A percentile compares a stretch with the other conserved stretches of the same genome.
Evolutionary conservation across 1,140 invertebrate species (phyloP).

Genomic region (Dysdera silvatica): DNA sequence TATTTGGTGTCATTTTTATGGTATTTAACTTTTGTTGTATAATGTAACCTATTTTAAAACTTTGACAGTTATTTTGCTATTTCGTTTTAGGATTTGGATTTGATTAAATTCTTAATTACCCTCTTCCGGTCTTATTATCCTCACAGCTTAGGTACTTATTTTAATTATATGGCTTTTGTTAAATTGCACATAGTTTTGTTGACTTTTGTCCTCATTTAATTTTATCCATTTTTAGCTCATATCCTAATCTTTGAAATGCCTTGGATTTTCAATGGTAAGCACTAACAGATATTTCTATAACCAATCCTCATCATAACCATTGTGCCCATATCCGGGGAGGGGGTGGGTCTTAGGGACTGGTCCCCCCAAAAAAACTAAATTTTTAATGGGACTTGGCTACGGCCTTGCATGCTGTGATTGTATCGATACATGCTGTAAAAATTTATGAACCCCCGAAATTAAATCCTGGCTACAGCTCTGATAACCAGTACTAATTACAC

Average conservation of each 20-base stretch:
- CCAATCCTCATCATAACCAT: not conserved
- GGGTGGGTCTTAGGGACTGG: too few relatives aligned
- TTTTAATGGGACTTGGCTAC: too few relatives aligned
- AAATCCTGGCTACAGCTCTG: too few relatives aligned
- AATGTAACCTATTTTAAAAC: not conserved
- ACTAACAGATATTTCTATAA: too few relatives aligned
- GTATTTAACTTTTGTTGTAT: constrained; percentile 1
- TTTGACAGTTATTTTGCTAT: not conserved
- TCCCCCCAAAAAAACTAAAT: too few relatives aligned
- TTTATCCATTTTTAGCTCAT: constrained; percentile 63
- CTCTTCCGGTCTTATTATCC: constrained; percentile 87
- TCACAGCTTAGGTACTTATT: constrained; percentile 26
- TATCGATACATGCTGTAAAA: too few relatives aligned
- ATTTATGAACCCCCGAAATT: too few relatives aligned
- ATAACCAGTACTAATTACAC: not conserved
- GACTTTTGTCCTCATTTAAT: constrained; percentile 7
- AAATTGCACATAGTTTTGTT: constrained; percentile 1
- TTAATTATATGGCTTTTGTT: not conserved
- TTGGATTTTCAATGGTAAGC: constrained; percentile 78
- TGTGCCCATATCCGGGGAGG: not conserved
- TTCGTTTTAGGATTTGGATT: constrained; percentile 44
- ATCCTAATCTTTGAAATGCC: constrained; percentile 90
- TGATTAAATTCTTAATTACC: constrained; percentile 64
- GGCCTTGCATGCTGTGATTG: too few relatives aligned
- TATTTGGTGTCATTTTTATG: constrained; percentile 13